Evolutionary conservation across 2,797 vertebrate species (phyloP).

Genomic region (Arnoldichthys spilopterus): DNA sequence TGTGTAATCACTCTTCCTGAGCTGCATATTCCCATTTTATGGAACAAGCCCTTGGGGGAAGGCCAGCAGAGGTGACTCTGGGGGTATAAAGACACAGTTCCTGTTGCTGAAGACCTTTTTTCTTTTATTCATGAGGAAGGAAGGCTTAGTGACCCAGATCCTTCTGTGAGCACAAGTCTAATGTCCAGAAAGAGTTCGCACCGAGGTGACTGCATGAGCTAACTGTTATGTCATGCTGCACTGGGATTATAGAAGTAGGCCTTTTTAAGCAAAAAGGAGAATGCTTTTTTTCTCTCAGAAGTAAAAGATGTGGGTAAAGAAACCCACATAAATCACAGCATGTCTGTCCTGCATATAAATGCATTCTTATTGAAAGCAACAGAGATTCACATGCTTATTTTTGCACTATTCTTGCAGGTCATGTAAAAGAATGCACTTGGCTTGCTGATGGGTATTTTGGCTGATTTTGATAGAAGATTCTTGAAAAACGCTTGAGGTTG

Average conservation of each 20-base stretch:
- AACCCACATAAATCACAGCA: background rate
- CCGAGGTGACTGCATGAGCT: background rate
- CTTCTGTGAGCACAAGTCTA: constrained; percentile 3
- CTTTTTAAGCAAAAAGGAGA: background rate
- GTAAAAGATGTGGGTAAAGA: background rate
- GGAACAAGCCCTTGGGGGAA: constrained; percentile 18
- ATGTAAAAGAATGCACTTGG: constrained; percentile 3
- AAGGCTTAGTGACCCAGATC: constrained; percentile 19
- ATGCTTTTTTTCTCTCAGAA: background rate
- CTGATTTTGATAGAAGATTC: constrained; percentile 10
- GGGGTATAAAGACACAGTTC: constrained; percentile 8
- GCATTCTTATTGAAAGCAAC: background rate
- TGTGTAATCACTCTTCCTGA: constrained; percentile 57
- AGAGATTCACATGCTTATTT: background rate
- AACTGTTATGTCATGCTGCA: background rate
- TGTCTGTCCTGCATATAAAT: background rate
- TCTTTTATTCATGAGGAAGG: constrained; percentile 5
- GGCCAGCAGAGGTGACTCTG: background rate
- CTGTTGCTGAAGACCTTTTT: constrained; percentile 30
- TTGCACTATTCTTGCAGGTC: background rate
- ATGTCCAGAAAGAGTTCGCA: background rate
- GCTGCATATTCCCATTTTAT: constrained; percentile 25
- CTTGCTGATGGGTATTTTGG: background rate
- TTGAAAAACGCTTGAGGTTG: constrained; percentile 14
- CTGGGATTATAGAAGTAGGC: background rate